Evolutionary conservation across 1,140 invertebrate genomes (phyloP), one percentile per base, ranked within the genome.

Genomic region (Ooceraea biroi): DNA sequence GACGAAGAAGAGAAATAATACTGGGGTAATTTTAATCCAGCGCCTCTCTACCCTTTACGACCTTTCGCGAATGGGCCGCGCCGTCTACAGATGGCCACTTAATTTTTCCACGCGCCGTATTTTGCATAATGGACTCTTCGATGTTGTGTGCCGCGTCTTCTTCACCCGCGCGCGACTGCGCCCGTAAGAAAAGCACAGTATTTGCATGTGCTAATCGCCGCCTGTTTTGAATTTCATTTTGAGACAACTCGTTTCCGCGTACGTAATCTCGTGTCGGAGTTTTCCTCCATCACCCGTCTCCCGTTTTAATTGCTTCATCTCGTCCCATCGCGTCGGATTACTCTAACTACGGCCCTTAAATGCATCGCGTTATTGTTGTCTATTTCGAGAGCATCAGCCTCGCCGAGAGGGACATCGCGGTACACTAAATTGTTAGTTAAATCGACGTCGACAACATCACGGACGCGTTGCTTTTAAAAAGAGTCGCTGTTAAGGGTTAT

Each of bases 161-260:
- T 60, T 63, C 19, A 36, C 8, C 30, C 46, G 22, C 36, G 50
- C n/a, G 44, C 73, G 73, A 50, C 27, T 22, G 44, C 58, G 7
- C 5, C 8, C 61, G 46, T 3, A 46, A 57, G 52, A 71, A 57
- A 46, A 55, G 5, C 7, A 17, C 5, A 22, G n/a, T 46, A 69
- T 71, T 80, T 80, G 36, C 50, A 52, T 36, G 76, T 22, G 30
- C 76, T 80, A 80, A 80, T 80, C 76, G 17, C n/a, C 61, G 22
- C 22, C 50, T 71, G 50, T 80, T 80, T 80, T 46, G 25, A 80
- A 80, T 80, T 71, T 71, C 36, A 80, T 80, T 80, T 71, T n/a
- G 65, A 58, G 65, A 80, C 76, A 46, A 36, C 22, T 77, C 8
- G 27, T 71, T 71, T 36, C 27, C 48, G 30, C 27, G 46, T 22